Conservation (phyloP, 1,140 invertebrate species). For the Parapsyche elsis region DNA sequence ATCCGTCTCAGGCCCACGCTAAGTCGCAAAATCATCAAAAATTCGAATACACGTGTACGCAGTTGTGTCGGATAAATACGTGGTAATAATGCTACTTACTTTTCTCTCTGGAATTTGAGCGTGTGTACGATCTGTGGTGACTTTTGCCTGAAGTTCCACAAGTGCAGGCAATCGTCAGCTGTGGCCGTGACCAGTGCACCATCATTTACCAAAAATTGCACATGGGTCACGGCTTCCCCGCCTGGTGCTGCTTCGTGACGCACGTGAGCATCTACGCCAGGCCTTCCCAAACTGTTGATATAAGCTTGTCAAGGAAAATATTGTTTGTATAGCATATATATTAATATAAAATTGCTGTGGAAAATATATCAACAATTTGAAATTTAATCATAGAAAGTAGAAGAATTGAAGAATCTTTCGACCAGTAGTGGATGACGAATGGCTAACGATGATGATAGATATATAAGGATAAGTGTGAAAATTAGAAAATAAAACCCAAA, state of each 20-base stretch:
- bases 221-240: conserved; percentile 80
- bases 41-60: neutral
- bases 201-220: conserved; percentile 96
- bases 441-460: no score
- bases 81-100: conserved; percentile 75
- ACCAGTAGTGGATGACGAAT: no score
- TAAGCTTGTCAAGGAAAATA: conserved; percentile 49
- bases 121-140: conserved; percentile 93
- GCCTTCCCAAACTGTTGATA: conserved; percentile 83
- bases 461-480: no score
- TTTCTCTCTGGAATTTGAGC: conserved; percentile 96
- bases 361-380: no score
- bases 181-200: conserved; percentile 94
- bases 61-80: no score
- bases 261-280: conserved; percentile 94
- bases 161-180: conserved; percentile 93
- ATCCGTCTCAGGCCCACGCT: neutral
- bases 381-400: no score
- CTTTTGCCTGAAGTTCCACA: conserved; percentile 98
- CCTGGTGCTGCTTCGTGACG: conserved; percentile 76
- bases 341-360: no score
- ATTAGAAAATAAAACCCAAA: no score
- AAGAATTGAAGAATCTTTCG: no score
- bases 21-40: conserved; percentile 16
- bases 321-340: no score